Evolutionary conservation across 2,888 invertebrate species (phyloP).

Genomic region (Brassicogethes aeneus): DNA sequence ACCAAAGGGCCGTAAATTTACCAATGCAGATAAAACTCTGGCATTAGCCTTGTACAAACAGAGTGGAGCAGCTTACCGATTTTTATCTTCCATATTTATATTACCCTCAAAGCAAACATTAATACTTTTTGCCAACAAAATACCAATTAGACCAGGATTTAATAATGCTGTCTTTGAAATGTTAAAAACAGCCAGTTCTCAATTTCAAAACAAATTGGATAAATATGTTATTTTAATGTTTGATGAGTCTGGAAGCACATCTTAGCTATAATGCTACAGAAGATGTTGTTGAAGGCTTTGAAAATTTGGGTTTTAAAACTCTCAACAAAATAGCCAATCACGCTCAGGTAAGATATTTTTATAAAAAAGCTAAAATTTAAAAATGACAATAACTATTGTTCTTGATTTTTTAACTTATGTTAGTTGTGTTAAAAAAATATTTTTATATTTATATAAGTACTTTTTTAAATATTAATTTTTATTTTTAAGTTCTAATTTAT

Average conservation of each 20-base stretch:
- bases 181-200: background rate
- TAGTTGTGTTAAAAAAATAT: too few relatives aligned
- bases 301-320: conserved; percentile 13
- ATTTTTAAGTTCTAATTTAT: too few relatives aligned
- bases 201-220: conserved; percentile 8
- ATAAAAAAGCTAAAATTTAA: too few relatives aligned
- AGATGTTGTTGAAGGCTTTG: conserved; percentile 14
- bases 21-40: conserved; percentile 18
- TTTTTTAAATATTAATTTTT: too few relatives aligned
- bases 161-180: background rate
- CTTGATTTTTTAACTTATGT: too few relatives aligned
- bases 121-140: background rate
- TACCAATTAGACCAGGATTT: background rate
- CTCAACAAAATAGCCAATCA: conserved; percentile 12
- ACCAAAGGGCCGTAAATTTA: conserved; percentile 16
- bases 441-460: too few relatives aligned
- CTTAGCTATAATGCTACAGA: conserved; percentile 2
- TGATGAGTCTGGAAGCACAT: conserved; percentile 7
- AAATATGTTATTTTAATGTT: conserved; percentile 14
- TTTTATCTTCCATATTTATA: conserved; percentile 11
- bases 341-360: conserved; percentile 11
- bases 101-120: background rate
- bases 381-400: too few relatives aligned
- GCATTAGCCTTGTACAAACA: conserved; percentile 17
- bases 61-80: conserved; percentile 14